Evolutionary conservation across 2,797 vertebrate genomes (phyloP).

Genomic region (Cryptoblepharus egeriae): DNA sequence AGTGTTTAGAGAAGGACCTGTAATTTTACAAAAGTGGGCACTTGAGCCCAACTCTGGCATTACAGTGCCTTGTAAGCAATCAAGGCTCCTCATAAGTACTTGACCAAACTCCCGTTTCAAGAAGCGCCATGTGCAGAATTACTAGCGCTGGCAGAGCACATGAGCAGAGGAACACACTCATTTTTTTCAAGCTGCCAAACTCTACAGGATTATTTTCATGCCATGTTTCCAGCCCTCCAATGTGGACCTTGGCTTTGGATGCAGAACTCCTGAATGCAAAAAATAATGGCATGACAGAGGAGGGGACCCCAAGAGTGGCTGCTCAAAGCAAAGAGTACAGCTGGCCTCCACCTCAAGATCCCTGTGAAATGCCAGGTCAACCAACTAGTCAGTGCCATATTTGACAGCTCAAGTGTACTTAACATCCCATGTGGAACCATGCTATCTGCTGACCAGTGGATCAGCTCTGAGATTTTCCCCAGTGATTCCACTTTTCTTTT

Average conservation of each 20-base stretch:
- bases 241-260: too few relatives aligned
- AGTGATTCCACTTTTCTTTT: background rate
- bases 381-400: too few relatives aligned
- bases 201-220: background rate
- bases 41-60: slow-evolving; percentile 42
- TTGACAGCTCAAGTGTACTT: too few relatives aligned
- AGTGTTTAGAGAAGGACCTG: slow-evolving; percentile 47
- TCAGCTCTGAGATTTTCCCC: background rate
- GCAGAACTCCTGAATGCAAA: too few relatives aligned
- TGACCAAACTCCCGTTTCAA: background rate
- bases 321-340: too few relatives aligned
- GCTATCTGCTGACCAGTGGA: too few relatives aligned
- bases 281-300: too few relatives aligned
- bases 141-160: rapidly evolving
- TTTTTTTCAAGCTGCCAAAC: slow-evolving; percentile 18
- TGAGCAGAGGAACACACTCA: rapidly evolving
- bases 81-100: background rate
- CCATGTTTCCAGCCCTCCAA: too few relatives aligned
- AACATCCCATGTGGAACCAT: too few relatives aligned
- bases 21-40: slow-evolving; percentile 58
- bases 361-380: too few relatives aligned
- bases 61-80: background rate
- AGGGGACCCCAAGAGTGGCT: too few relatives aligned
- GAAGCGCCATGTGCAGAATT: slow-evolving; percentile 12
- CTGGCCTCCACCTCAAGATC: too few relatives aligned